A percentile compares a stretch with the other conserved stretches of the same genome.
Conservation (phyloP, 2,113 vertebrate species). For the Choloepus hoffmanni region DNA sequence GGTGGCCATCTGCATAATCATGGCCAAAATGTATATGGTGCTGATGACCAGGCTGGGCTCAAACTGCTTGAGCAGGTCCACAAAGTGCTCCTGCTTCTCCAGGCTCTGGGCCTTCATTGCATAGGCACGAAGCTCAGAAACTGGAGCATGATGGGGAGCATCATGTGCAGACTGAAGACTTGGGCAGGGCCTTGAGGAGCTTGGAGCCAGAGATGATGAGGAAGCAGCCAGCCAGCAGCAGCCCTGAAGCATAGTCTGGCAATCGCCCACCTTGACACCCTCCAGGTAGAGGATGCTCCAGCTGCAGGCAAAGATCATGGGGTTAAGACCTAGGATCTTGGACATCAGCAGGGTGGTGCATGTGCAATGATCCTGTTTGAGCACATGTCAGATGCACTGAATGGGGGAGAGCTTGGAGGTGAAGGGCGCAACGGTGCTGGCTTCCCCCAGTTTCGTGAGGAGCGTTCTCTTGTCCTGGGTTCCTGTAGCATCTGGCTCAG, state of each 20-base stretch:
- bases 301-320: conserved; percentile 97
- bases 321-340: conserved; percentile 97
- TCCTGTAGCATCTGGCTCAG: conserved; percentile 88
- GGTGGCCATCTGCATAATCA: conserved; percentile 99
- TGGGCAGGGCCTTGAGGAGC: conserved; percentile 98
- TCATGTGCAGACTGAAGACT: conserved; percentile 98
- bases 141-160: conserved; percentile 96
- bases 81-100: conserved; percentile 93
- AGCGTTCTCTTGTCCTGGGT: conserved; percentile 91
- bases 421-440: conserved; percentile 98
- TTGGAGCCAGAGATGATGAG: conserved; percentile 99
- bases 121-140: conserved; percentile 96
- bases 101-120: conserved; percentile 91
- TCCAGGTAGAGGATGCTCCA: conserved; percentile 98
- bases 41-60: conserved; percentile 98
- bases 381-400: conserved; percentile 98
- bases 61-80: conserved; percentile 96
- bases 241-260: conserved; percentile 96
- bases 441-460: conserved; percentile 96
- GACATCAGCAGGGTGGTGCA: conserved; percentile 97
- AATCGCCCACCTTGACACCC: conserved; percentile 98
- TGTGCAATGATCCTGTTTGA: conserved; percentile 98
- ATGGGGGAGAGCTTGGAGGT: conserved; percentile 99
- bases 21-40: conserved; percentile 98
- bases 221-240: conserved; percentile 97